Base-by-base conservation (phyloP, 2,797 vertebrate species). In the Telmatherina bonti region DNA sequence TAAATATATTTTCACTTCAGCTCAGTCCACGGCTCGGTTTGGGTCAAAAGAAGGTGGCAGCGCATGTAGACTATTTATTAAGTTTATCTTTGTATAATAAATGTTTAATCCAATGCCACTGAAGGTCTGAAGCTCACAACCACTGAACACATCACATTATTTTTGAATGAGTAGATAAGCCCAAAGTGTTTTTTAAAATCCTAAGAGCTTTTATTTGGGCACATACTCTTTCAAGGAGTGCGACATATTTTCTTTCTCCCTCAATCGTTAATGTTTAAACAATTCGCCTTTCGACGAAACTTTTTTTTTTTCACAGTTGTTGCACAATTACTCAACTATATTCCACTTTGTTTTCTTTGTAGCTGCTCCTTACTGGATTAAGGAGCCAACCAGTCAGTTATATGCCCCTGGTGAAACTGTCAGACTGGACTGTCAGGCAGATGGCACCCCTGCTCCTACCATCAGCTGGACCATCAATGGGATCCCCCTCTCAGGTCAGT, bases 361-460 rank as follows among this genome's bases (percentile, higher is more conserved):
- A 98, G 97, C 96, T 67, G 93, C 96, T 67, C 97, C 97, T 0
- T 96, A 94, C 81, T 97, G 96, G 96, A 90, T 90, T n/a, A 94
- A 93, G 47, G 90, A 94, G 53, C 96, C 96, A 0, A 70, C 88
- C 80, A 96, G 94, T 82, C 93, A 90, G 69, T 68, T 97, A 0
- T 96, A 96, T 2, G 95, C 94, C 2, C 96, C 96, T 0, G 96
- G 95, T 69, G 96, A 97, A 83, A 94, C 86, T 0, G 96, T 95
- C 26, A 92, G 87, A 58, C 89, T 97, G 15, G 93, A 95, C 79
- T 98, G 97, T 68, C 89, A 93, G 64, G 95, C 95, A 2, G 95
- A 95, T 0, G 97, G 96, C 27, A 94, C 95, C 66, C 97, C 96
- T n/a, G 75, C 89, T 8, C 96, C 96, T 0, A 78, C 47, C 6